Percentiles rank a stretch among this genome's conserved stretches.
phyloP scores from a whole-genome alignment of 2,797 vertebrate genomes.

The Linurgus olivaceus region DNA sequence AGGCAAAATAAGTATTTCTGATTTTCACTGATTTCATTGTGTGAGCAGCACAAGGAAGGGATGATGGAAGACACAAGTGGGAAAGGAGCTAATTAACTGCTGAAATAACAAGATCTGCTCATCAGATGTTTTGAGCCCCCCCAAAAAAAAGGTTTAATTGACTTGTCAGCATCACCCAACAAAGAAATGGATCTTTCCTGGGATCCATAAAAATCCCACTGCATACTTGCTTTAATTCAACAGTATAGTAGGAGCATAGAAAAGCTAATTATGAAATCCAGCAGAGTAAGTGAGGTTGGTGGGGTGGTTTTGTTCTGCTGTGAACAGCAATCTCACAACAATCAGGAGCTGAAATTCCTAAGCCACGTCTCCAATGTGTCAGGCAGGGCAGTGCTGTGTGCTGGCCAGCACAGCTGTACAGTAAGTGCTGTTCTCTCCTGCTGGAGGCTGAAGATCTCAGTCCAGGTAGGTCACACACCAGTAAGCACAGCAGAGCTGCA shows the following conservation, averaged over 20 bases:
- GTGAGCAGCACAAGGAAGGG: background rate
- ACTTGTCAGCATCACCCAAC: background rate
- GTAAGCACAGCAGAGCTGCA: background rate
- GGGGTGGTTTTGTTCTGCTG: background rate
- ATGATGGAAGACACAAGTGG: background rate
- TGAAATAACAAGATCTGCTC: background rate
- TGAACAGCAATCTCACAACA: background rate
- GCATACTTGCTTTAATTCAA: background rate
- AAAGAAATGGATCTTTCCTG: background rate
- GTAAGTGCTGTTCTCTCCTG: background rate
- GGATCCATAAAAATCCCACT: background rate
- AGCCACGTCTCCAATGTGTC: fast-evolving
- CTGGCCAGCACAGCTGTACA: background rate
- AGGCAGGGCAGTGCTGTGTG: background rate
- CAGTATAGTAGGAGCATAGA: background rate
- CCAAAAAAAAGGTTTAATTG: background rate
- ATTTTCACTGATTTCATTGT: constrained; percentile 17
- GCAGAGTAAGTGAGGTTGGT: background rate
- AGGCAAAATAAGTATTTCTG: constrained; percentile 1
- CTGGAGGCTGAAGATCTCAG: constrained; percentile 5
- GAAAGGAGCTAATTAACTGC: constrained; percentile 13
- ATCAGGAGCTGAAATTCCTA: background rate
- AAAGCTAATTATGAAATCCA: background rate
- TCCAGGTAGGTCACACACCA: constrained; percentile 41
- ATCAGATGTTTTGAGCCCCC: background rate